Percentiles rank a stretch among this genome's conserved stretches.
Evolutionary conservation across 2,797 vertebrate genomes (phyloP).

Genomic region (Stomatorhinus walkeri): DNA sequence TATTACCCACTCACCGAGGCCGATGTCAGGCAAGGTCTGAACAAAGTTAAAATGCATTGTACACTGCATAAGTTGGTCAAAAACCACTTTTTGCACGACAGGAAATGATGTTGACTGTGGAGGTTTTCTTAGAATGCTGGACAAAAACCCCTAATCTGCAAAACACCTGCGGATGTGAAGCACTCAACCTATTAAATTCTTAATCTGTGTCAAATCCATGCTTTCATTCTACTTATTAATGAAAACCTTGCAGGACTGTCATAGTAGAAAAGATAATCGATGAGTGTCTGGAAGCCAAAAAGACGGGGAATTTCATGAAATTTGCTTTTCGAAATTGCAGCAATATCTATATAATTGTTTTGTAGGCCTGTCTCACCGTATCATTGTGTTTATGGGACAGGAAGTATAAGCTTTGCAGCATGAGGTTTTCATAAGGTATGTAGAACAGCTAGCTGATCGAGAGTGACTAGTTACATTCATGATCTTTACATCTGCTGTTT

Average conservation of each 20-base stretch:
- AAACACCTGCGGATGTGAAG: background rate
- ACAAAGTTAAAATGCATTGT: background rate
- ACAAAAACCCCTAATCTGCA: background rate
- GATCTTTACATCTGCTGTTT: background rate
- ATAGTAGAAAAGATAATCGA: background rate
- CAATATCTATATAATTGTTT: background rate
- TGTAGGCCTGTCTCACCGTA: background rate
- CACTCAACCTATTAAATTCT: background rate
- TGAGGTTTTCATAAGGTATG: background rate
- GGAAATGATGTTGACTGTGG: background rate
- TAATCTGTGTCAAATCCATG: background rate
- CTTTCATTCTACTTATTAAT: background rate
- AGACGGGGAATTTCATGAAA: background rate
- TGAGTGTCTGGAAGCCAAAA: background rate
- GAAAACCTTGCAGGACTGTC: background rate
- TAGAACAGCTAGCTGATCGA: background rate
- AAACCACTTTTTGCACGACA: background rate
- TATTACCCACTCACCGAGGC: background rate
- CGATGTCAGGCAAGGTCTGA: background rate
- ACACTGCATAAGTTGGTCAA: background rate
- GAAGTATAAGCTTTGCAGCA: background rate
- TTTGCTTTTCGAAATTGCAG: background rate
- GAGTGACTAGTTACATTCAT: background rate
- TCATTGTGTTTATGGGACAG: background rate
- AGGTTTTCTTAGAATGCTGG: conserved; percentile 2